A percentile compares a stretch with the other conserved stretches of the same genome.
Evolutionary conservation across 1,140 invertebrate genomes (phyloP).

Genomic region (Drosophila nikananu): DNA sequence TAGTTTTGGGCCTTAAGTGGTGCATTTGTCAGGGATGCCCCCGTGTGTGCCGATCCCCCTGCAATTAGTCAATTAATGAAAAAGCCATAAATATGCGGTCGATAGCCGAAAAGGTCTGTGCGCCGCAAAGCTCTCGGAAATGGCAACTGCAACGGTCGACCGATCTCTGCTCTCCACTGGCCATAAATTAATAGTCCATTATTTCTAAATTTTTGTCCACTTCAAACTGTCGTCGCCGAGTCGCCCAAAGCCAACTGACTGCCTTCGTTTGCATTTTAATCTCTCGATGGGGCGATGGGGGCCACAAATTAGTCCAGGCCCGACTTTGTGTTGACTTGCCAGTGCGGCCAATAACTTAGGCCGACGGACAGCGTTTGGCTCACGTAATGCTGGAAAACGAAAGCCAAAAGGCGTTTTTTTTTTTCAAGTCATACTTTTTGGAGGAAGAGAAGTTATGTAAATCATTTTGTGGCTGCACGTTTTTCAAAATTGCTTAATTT

Average conservation of each 20-base stretch:
- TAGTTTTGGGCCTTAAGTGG: constrained; percentile 72
- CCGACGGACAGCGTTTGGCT: constrained; percentile 34
- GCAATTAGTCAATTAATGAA: constrained; percentile 82
- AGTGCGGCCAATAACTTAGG: constrained; percentile 75
- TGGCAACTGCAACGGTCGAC: constrained; percentile 59
- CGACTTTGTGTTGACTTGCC: constrained; percentile 79
- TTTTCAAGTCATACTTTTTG: constrained; percentile 15
- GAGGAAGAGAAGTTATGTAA: constrained; percentile 62
- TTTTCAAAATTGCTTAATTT: constrained; percentile 70
- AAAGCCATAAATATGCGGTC: constrained; percentile 72
- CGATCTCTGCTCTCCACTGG: constrained; percentile 35
- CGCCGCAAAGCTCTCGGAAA: constrained; percentile 57
- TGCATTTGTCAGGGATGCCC: constrained; percentile 41
- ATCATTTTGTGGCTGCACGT: constrained; percentile 55
- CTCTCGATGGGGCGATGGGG: constrained; percentile 32
- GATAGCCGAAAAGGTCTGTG: constrained; percentile 46
- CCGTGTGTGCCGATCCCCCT: constrained; percentile 20
- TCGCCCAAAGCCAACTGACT: constrained; percentile 49
- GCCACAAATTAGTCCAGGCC: constrained; percentile 74
- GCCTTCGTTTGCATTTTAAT: constrained; percentile 81
- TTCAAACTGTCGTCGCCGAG: constrained; percentile 77
- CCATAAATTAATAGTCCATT: constrained; percentile 83
- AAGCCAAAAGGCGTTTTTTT: constrained; percentile 55
- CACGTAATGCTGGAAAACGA: constrained; percentile 59
- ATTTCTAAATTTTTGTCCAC: constrained; percentile 81